Evolutionary conservation across 2,113 vertebrate genomes (phyloP).

Genomic region (Callorhinus ursinus): DNA sequence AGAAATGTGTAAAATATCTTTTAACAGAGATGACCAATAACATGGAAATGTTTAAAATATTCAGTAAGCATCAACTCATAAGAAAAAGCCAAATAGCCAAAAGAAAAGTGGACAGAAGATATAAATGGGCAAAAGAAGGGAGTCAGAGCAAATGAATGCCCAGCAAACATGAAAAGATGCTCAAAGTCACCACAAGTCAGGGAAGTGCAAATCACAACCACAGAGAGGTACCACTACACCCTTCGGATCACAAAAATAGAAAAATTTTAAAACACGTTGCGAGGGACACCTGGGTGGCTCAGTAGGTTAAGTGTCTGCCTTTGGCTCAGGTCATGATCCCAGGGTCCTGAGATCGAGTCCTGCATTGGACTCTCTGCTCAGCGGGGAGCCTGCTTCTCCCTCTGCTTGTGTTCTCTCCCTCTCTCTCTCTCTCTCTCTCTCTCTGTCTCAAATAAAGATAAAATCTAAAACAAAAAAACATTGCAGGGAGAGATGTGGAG

Average conservation of each 20-base stretch:
- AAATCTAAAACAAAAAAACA: too few species aligned
- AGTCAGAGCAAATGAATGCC: background rate
- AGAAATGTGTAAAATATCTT: background rate
- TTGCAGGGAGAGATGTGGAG: background rate
- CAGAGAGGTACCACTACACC: too few species aligned
- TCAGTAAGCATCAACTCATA: too few species aligned
- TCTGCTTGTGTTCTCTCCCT: too few species aligned
- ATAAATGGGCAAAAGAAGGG: background rate
- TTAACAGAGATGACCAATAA: background rate
- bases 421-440: too few species aligned
- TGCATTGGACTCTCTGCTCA: too few species aligned
- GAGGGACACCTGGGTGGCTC: too few species aligned
- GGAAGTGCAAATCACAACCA: background rate
- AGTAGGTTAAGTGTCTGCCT: too few species aligned
- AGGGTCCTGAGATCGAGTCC: too few species aligned
- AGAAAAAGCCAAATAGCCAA: background rate
- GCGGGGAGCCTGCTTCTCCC: too few species aligned
- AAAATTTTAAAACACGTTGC: background rate
- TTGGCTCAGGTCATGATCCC: too few species aligned
- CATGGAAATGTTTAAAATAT: background rate
- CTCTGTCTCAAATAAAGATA: too few species aligned
- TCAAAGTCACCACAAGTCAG: background rate
- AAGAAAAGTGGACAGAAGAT: background rate
- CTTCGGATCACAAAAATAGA: background rate
- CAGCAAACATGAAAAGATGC: background rate